Evolutionary conservation across 2,888 invertebrate genomes (phyloP).

Genomic region (Xanthorhoe designata): DNA sequence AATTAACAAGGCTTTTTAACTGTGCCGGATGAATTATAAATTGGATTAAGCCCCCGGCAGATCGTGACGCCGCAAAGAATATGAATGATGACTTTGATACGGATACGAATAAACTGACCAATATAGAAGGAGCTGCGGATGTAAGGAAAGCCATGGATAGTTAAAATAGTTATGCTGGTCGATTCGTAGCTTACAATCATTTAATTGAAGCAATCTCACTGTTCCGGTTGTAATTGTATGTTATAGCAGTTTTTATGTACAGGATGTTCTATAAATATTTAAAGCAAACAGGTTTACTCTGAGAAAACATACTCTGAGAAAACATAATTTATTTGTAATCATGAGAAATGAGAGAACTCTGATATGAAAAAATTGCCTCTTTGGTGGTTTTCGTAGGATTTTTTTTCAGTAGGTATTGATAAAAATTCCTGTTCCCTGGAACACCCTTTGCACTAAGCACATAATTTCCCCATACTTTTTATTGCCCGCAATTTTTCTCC

Average conservation of each 20-base stretch:
- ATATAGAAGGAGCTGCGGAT: slow-evolving; percentile 46
- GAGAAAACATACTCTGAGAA: no score
- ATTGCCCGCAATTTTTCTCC: slow-evolving; percentile 37
- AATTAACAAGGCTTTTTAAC: slow-evolving; percentile 72
- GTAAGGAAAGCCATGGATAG: slow-evolving; percentile 42
- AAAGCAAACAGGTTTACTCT: background rate
- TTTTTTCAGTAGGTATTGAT: background rate
- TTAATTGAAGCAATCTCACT: slow-evolving; percentile 77
- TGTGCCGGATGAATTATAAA: slow-evolving; percentile 78
- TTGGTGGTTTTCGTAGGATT: no score
- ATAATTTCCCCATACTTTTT: slow-evolving; percentile 33
- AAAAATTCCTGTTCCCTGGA: slow-evolving; percentile 2
- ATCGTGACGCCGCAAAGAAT: slow-evolving; percentile 81
- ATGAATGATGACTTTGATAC: slow-evolving; percentile 76
- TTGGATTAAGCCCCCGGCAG: slow-evolving; percentile 77
- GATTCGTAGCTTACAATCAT: slow-evolving; percentile 65
- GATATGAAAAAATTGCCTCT: no score
- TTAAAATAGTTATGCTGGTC: slow-evolving; percentile 46
- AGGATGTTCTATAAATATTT: slow-evolving; percentile 3
- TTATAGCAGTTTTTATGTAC: slow-evolving; percentile 27
- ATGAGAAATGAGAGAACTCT: no score
- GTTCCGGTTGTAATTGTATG: slow-evolving; percentile 75
- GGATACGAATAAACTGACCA: slow-evolving; percentile 46
- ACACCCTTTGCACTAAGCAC: slow-evolving; percentile 31
- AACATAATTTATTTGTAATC: no score